Conservation (phyloP, 2,888 invertebrate species). For the Muschampia staudingeri region DNA sequence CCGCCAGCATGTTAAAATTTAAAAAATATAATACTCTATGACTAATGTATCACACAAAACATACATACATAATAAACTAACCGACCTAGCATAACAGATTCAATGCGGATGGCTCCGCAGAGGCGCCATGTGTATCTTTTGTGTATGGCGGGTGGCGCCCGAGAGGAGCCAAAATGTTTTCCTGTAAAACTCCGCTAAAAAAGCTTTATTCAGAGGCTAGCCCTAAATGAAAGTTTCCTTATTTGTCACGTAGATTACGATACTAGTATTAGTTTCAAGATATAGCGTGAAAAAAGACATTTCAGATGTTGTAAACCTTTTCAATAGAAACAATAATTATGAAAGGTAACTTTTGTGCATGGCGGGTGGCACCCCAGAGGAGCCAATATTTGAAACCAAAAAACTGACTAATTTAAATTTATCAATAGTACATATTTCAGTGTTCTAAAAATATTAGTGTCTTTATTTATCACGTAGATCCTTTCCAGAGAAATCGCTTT, state of each 20-base stretch:
- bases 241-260: constrained; percentile 42
- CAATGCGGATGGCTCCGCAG: constrained; percentile 48
- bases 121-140: constrained; percentile 42
- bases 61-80: too few relatives aligned
- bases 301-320: constrained; percentile 40
- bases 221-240: constrained; percentile 50
- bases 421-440: not conserved
- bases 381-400: constrained; percentile 1
- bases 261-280: constrained; percentile 37
- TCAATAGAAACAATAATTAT: constrained; percentile 21
- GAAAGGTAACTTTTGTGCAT: not conserved
- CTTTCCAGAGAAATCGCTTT: not conserved
- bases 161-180: constrained; percentile 32
- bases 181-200: constrained; percentile 46
- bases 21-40: too few relatives aligned
- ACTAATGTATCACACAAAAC: too few relatives aligned
- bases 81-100: constrained; percentile 12
- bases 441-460: not conserved
- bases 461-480: not conserved
- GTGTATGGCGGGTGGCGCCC: not conserved
- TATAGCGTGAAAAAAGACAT: constrained; percentile 10
- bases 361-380: constrained; percentile 9
- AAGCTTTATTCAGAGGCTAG: constrained; percentile 37
- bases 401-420: not conserved
- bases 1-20: too few relatives aligned